Conservation (phyloP, 2,888 invertebrate genomes). For the Empis stercorea region DNA sequence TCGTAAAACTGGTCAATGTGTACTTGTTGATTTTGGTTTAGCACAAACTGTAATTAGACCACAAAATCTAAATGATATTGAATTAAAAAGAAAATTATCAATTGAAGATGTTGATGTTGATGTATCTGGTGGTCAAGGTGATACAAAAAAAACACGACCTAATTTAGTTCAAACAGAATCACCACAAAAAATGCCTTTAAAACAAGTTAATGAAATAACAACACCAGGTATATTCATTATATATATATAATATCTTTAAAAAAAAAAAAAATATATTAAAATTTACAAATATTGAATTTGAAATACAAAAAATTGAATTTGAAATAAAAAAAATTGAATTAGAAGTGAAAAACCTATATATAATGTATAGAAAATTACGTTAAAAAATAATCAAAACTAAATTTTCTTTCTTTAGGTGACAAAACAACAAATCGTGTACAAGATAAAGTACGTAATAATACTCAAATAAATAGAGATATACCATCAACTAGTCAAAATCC, state of each 20-base stretch:
- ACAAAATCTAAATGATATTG: slow-evolving; percentile 22
- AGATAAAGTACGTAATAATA: slow-evolving; percentile 13
- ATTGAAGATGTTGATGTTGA: neutral
- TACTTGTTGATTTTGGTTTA: slow-evolving; percentile 81
- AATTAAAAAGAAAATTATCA: neutral
- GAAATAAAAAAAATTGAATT: too few species aligned
- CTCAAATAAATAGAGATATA: too few species aligned
- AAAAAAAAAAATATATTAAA: too few species aligned
- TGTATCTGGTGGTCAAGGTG: neutral
- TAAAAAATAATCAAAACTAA: too few species aligned
- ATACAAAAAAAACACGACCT: slow-evolving; percentile 1
- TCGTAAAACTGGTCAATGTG: slow-evolving; percentile 52
- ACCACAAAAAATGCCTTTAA: slow-evolving; percentile 31
- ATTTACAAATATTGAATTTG: too few species aligned
- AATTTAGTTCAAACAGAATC: slow-evolving; percentile 6
- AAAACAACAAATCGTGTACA: slow-evolving; percentile 18
- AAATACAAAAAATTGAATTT: too few species aligned
- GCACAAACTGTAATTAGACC: slow-evolving; percentile 46
- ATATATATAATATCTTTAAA: too few species aligned
- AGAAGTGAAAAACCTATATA: too few species aligned
- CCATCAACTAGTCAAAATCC: neutral
- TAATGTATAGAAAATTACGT: too few species aligned
- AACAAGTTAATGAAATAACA: slow-evolving; percentile 19
- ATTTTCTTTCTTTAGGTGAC: slow-evolving; percentile 12
- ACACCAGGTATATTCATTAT: slow-evolving; percentile 6